Base-by-base conservation (phyloP, 2,888 invertebrate species). In the Heteromurus nitidus region DNA sequence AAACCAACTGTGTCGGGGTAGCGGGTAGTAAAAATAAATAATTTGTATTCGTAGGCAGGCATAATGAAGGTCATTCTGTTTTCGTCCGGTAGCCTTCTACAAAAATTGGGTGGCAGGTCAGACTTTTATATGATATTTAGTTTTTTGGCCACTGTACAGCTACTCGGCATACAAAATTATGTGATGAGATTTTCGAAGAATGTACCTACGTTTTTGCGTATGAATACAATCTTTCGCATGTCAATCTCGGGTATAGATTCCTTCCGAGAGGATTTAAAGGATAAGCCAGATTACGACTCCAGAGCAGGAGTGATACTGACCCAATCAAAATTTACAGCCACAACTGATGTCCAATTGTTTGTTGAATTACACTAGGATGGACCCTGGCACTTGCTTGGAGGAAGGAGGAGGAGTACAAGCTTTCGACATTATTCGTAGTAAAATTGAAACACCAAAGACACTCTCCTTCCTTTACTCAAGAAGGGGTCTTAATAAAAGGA, bases 321-420 rank as follows among this genome's bases (percentile, higher is more conserved):
- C 72, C 31, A 73, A 73, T 73, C 73, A 73, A 47, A 30, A 47
- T 73, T 73, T 73, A 73, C 73, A 64, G 50, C 73, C 64, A 31
- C 44, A 50, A 64, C 73, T 62, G 73, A 62, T 73, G 42, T 30
- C 30, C 65, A 65, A 53, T 74, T 65, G 64, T 65, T n/a, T 55
- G 42, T 11, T 24, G 18, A 26, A 55, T 53, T 36, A 26, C n/a
- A 50, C 18, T 53, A 42, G 74, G 74, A 11, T 53, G 74, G 74
- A 74, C 74, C 65, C 65, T 74, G 74, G 74, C 74, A 74, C 74
- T 74, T 74, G 74, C 74, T 74, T n/a, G n/a, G n/a, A n/a, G n/a
- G n/a, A n/a, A n/a, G n/a, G n/a, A n/a, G n/a, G n/a, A 20, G 7
- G 16, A 28, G 9, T n/a, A 47, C 7, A 13, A 9, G 36, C 36